Evolutionary conservation across 2,888 invertebrate genomes (phyloP), one percentile per base, ranked within the genome.

Genomic region (Shargacucullia verbasci): DNA sequence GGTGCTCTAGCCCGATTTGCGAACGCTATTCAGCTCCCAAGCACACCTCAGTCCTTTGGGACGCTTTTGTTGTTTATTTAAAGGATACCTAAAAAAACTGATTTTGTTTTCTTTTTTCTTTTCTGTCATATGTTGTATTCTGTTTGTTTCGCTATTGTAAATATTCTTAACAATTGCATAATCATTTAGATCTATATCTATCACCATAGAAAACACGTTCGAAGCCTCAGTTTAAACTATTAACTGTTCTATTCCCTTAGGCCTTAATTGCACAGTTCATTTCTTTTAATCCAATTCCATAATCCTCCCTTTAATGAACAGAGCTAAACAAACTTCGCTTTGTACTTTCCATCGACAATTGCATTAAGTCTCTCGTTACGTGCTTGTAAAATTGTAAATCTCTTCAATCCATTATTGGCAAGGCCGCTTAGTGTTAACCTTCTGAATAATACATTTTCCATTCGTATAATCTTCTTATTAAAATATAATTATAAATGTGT

Each of bases 381-480:
- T 56, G 25, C 58, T 54, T 50, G 53, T 68, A 59, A 68, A 69
- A 55, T 54, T 50, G 53, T 68, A 59, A 68, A 69, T 62, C 48
- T 52, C 48, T 62, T 64, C 55, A 73, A 74, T 73, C 70, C 68
- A 73, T 73, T 80, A 70, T 49, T 61, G 41, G 49, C 69, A 65
- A 78, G 72, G 72, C 35, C 70, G 50, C 48, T 66, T 73, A 44
- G 52, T 29, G 46, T 44, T 54, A 41, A 61, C 46, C 58, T 54
- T 53, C 66, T 73, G 72, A 77, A 79, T 80, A 80, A 78, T 73
- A 76, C 61, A 76, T 82, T 78, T 73, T 67, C 67, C 45, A 46
- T 38, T 69, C 33, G 11, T 62, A 69, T 84, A 84, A 86, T 83
- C 79, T 74, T 65, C 76, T 86, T 84, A 83, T 81, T 81, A 82